A percentile compares a stretch with the other conserved stretches of the same genome.
These are phyloP conservation scores for Aldabrachelys gigantea DNA, from an alignment of 2,113 vertebrate genomes.

Conservation along the genomic window DNA sequence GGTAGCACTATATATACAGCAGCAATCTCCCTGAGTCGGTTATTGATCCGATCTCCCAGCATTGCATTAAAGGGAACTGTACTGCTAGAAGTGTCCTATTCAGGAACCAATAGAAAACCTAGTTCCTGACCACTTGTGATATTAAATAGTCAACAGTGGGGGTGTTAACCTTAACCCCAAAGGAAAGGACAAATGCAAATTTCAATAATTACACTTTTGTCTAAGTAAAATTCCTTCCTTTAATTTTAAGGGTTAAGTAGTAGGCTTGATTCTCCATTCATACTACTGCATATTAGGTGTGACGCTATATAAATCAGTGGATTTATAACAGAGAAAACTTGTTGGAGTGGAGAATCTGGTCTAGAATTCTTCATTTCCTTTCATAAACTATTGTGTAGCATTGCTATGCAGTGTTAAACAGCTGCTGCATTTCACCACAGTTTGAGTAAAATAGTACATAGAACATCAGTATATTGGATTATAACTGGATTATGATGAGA, in stretches of 20 bases:
- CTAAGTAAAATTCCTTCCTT: not conserved
- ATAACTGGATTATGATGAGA: not conserved
- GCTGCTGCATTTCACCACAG: not conserved
- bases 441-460: not conserved
- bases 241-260: not conserved
- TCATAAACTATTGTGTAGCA: not conserved
- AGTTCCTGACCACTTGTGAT: not conserved
- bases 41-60: not conserved
- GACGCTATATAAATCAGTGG: not conserved
- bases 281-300: not conserved
- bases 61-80: not conserved
- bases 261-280: not conserved
- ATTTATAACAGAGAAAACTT: not conserved
- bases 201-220: not conserved
- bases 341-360: not conserved
- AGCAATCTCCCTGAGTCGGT: not conserved
- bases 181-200: not conserved
- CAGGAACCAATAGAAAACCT: conserved; percentile 6
- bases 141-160: not conserved
- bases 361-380: not conserved
- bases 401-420: not conserved
- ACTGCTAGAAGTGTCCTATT: not conserved
- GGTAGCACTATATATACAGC: not conserved
- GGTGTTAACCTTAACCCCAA: not conserved
- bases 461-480: not conserved